These are phyloP conservation scores for Lampropteryx suffumata DNA, from an alignment of 2,888 invertebrate species.

Conservation along the genomic window DNA sequence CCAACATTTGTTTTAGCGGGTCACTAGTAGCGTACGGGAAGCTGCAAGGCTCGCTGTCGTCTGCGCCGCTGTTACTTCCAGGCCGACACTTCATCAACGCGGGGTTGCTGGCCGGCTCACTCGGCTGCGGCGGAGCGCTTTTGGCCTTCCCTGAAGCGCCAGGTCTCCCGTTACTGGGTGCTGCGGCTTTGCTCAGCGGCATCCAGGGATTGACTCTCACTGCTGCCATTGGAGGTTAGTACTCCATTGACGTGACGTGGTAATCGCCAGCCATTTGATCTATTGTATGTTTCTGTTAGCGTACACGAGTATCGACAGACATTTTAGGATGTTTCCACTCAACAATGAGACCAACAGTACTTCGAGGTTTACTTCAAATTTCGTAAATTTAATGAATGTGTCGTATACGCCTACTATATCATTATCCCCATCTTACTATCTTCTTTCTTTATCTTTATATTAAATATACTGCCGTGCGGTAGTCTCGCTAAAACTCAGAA, in stretches of 20 bases:
- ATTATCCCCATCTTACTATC: too few species aligned
- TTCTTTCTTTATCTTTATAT: too few species aligned
- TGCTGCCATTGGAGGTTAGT: slow-evolving; percentile 92
- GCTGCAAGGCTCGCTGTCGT: slow-evolving; percentile 91
- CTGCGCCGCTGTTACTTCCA: slow-evolving; percentile 91
- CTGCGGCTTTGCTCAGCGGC: slow-evolving; percentile 90
- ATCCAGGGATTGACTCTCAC: slow-evolving; percentile 94
- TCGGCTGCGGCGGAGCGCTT: slow-evolving; percentile 88
- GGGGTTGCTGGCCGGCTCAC: slow-evolving; percentile 85
- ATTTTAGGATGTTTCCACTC: too few species aligned
- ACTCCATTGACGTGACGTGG: neutral
- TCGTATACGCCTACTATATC: too few species aligned
- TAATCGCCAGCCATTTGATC: too few species aligned
- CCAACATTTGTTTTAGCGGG: slow-evolving; percentile 80
- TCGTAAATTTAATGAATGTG: too few species aligned
- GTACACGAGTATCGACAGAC: too few species aligned
- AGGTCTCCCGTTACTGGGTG: slow-evolving; percentile 88
- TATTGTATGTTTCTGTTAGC: too few species aligned
- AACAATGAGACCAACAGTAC: too few species aligned
- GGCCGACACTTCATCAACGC: slow-evolving; percentile 91
- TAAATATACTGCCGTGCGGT: too few species aligned
- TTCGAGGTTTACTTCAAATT: too few species aligned
- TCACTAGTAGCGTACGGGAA: slow-evolving; percentile 95
- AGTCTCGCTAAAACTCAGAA: too few species aligned
- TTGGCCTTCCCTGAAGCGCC: slow-evolving; percentile 84